Evolutionary conservation across 2,113 vertebrate species (phyloP).

Genomic region (Xiphophorus hellerii): DNA sequence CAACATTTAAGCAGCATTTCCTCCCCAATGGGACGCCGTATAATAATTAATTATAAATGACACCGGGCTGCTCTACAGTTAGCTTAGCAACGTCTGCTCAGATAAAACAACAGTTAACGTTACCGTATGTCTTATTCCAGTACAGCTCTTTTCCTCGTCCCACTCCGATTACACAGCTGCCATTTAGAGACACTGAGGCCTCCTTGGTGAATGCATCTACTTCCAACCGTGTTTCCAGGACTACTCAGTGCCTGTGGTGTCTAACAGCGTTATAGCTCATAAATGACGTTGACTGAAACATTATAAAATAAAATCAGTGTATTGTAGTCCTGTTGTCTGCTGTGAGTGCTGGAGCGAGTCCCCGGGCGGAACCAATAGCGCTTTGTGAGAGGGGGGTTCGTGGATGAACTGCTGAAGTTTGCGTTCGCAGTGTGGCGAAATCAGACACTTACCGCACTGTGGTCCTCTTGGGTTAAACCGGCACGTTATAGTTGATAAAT

Average conservation of each 20-base stretch:
- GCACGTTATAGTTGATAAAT: not conserved
- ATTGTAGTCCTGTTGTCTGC: conserved; percentile 52
- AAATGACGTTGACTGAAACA: conserved; percentile 28
- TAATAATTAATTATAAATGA: conserved; percentile 16
- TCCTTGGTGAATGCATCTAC: not conserved
- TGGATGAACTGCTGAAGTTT: conserved; percentile 56
- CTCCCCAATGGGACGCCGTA: not conserved
- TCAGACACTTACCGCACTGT: not conserved
- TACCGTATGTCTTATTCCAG: conserved; percentile 69
- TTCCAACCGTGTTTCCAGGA: not conserved
- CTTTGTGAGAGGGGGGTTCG: conserved; percentile 11
- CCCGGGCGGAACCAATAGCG: conserved; percentile 74
- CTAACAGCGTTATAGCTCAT: conserved; percentile 20
- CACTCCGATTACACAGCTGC: conserved; percentile 24
- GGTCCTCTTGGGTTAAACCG: not conserved
- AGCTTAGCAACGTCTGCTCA: conserved; percentile 60
- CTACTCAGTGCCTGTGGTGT: conserved; percentile 3
- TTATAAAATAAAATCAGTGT: conserved; percentile 40
- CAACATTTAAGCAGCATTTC: too few relatives aligned
- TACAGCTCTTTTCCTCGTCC: conserved; percentile 29
- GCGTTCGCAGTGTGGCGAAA: conserved; percentile 13
- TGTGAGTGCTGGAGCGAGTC: conserved; percentile 63
- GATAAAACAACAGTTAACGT: conserved; percentile 29
- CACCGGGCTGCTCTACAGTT: conserved; percentile 23
- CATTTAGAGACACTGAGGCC: not conserved